Evolutionary conservation across 2,797 vertebrate species (phyloP).

Genomic region (Anas bahamensis): DNA sequence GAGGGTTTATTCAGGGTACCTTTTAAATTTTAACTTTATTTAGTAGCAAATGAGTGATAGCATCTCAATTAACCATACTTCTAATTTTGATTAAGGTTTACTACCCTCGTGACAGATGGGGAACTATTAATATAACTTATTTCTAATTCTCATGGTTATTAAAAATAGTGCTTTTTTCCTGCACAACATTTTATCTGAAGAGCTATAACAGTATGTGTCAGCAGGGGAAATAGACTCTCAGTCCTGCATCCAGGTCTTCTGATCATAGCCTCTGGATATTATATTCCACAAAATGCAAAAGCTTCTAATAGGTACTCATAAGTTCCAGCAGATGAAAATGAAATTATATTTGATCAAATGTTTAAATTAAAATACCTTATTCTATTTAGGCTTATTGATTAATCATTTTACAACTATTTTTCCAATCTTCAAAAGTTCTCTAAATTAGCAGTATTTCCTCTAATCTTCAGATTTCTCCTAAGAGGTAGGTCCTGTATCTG

Average conservation of each 20-base stretch:
- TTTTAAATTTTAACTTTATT: conserved; percentile 14
- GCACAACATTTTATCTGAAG: neutral
- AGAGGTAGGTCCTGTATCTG: neutral
- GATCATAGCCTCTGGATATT: neutral
- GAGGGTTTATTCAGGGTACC: conserved; percentile 7
- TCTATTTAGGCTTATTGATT: neutral
- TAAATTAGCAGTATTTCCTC: neutral
- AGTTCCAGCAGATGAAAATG: neutral
- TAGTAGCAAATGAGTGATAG: neutral
- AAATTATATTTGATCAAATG: neutral
- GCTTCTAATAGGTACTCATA: neutral
- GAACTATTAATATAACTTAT: neutral
- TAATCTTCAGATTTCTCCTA: neutral
- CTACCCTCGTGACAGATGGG: neutral
- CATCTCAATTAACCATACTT: neutral
- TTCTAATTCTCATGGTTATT: neutral
- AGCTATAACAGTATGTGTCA: neutral
- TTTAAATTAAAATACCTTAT: conserved; percentile 6
- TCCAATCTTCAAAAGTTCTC: neutral
- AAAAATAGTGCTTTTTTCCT: neutral
- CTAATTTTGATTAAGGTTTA: neutral
- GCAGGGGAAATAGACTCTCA: neutral
- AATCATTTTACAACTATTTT: neutral
- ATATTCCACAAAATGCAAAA: neutral
- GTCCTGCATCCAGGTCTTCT: neutral